Evolutionary conservation across 1,140 invertebrate species (phyloP), one percentile per base, ranked within the genome.

Genomic region (Calosoma granatense): DNA sequence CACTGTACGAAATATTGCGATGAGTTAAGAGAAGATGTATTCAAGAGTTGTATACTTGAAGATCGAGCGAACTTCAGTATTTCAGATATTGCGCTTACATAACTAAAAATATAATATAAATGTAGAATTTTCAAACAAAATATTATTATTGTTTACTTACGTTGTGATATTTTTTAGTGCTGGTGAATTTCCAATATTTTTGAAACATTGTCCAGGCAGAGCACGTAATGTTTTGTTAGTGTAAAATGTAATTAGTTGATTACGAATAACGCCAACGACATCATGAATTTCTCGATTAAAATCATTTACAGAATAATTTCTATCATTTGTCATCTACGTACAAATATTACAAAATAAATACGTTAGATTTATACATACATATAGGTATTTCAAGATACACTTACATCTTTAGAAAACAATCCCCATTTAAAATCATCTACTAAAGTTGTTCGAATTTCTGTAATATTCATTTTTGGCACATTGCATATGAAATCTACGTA

Each of bases 361-460:
- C 26, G 26, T 36, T 36, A 36, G n/a, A 36, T 36, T 36, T 9
- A 9, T 9, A 36, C 6, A 36, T 9, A 36, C n/a, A 36, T 9
- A 36, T 36, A 36, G 26, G 26, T 6, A 36, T 12, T 12, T 47
- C 4, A 14, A 30, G 14, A 17, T 47, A 11, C 3, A 54, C 12
- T 17, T 30, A 54, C 21, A 15, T 30, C 22, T 30, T n/a, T 26
- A 26, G 12, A 23, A 26, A 54, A 23, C 15, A 30, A 15, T 4
- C 22, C 22, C 53, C 53, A 54, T 30, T 54, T 17, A 36, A 54
- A 54, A 23, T 54, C 53, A 30, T 54, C 20, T 30, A 26, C 2
- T 1, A 54, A 14, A 14, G 14, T 54, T 3, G n/a, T 54, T 2
- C 19, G 14, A 19, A 54, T 23, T 23, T 26, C 26, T 2, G 6